Conservation (phyloP, 2,797 vertebrate genomes). For the Sciurus carolinensis region DNA sequence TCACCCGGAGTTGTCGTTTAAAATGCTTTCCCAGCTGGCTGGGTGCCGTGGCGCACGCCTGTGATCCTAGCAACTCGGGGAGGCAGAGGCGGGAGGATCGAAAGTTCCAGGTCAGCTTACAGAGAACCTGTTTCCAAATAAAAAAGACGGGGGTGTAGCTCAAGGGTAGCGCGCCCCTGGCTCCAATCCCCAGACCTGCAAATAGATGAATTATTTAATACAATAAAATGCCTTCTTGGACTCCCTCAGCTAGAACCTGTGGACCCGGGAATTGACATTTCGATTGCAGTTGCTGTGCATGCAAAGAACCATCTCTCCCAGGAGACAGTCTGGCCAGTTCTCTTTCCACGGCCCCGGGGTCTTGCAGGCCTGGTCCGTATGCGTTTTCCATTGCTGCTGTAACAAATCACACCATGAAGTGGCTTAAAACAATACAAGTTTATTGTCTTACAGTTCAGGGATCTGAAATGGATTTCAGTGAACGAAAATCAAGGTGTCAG, state of each 20-base stretch:
- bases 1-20: background rate
- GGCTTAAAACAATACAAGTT: background rate
- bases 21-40: background rate
- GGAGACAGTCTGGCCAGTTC: fast-evolving
- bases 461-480: background rate
- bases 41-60: too few relatives aligned
- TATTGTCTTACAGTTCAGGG: background rate
- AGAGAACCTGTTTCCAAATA: too few relatives aligned
- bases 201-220: too few relatives aligned
- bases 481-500: background rate
- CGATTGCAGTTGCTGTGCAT: fast-evolving
- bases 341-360: background rate
- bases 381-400: background rate
- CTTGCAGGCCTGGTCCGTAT: background rate
- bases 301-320: too few relatives aligned
- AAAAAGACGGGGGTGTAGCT: too few relatives aligned
- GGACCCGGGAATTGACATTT: background rate
- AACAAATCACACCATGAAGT: background rate
- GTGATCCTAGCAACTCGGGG: too few relatives aligned
- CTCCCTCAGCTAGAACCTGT: background rate
- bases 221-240: background rate
- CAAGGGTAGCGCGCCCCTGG: too few relatives aligned
- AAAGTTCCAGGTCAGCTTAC: too few relatives aligned
- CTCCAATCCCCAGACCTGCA: too few relatives aligned
- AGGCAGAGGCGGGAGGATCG: too few relatives aligned